A percentile compares a stretch with the other conserved stretches of the same genome.
phyloP scores from a whole-genome alignment of 1,140 invertebrate species.

The Nylanderia fulva region DNA sequence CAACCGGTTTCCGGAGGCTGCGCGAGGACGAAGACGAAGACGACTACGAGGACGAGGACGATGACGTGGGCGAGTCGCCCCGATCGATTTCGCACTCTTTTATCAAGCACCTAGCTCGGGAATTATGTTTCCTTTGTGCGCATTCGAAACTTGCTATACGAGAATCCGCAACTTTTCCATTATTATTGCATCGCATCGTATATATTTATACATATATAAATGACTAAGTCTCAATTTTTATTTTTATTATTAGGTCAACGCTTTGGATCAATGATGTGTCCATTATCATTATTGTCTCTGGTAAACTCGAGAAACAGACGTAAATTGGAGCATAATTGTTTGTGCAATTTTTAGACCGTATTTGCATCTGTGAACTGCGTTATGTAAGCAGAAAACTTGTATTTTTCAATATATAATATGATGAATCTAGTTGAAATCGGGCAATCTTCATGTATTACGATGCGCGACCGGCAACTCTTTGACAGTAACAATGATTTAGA shows the following conservation, averaged over 20 bases:
- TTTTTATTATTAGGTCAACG: slow-evolving; percentile 14
- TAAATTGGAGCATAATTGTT: not conserved
- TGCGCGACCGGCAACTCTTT: slow-evolving; percentile 15
- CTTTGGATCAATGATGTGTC: not conserved
- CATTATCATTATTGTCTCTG: not conserved
- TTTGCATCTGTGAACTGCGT: not conserved
- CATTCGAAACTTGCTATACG: slow-evolving; percentile 3
- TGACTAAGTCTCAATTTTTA: not conserved
- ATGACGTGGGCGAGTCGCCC: slow-evolving; percentile 6
- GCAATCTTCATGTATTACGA: slow-evolving; percentile 11
- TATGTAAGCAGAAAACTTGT: not conserved
- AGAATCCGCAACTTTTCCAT: not conserved
- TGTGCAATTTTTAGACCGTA: not conserved
- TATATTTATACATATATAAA: not conserved
- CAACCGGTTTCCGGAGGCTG: slow-evolving; percentile 36
- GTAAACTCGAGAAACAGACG: not conserved
- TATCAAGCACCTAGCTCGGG: slow-evolving; percentile 14
- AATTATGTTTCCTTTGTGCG: slow-evolving; percentile 45
- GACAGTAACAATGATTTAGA: slow-evolving; percentile 29
- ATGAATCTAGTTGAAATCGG: not conserved
- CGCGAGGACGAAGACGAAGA: not conserved
- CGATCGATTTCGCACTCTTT: slow-evolving; percentile 47
- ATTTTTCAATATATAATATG: too few species aligned
- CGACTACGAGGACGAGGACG: slow-evolving; percentile 35
- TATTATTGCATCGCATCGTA: slow-evolving; percentile 36